A percentile compares a stretch with the other conserved stretches of the same genome.
Conservation (phyloP, 2,888 invertebrate genomes). For the Pseudococcus jackbeardsleyi region DNA sequence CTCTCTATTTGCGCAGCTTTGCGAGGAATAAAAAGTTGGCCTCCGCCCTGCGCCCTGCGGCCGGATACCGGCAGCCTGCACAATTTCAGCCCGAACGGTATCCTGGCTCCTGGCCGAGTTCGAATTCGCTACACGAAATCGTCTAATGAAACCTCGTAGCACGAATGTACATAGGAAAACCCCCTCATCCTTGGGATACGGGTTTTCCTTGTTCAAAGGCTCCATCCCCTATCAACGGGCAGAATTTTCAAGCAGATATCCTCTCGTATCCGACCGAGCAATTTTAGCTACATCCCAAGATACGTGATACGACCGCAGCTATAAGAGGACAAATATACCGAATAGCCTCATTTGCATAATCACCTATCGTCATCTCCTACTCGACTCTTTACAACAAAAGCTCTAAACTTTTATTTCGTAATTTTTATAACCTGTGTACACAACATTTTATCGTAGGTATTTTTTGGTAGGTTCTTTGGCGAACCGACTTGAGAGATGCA, state of each 20-base stretch:
- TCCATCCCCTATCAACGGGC: background rate
- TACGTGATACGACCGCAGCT: background rate
- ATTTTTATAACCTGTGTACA: background rate
- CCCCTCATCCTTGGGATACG: no score
- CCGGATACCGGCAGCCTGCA: background rate
- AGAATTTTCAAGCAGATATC: background rate
- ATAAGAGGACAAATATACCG: background rate
- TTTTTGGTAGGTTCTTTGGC: background rate
- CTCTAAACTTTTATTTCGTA: background rate
- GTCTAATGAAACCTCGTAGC: background rate
- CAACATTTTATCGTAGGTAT: background rate
- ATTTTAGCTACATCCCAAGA: background rate
- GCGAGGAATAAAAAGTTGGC: background rate
- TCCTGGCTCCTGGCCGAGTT: background rate
- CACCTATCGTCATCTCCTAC: slow-evolving; percentile 9
- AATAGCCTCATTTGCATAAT: slow-evolving; percentile 11
- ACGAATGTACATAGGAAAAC: background rate
- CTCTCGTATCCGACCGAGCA: background rate
- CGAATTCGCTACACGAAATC: background rate
- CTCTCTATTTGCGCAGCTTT: slow-evolving; percentile 44
- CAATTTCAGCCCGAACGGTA: background rate
- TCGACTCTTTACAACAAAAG: background rate
- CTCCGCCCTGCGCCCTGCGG: background rate
- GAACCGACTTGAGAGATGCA: background rate
- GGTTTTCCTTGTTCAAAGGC: background rate